These are phyloP conservation scores for Sandelia bainsii DNA, from an alignment of 2,797 vertebrate species.

Conservation along the genomic window DNA sequence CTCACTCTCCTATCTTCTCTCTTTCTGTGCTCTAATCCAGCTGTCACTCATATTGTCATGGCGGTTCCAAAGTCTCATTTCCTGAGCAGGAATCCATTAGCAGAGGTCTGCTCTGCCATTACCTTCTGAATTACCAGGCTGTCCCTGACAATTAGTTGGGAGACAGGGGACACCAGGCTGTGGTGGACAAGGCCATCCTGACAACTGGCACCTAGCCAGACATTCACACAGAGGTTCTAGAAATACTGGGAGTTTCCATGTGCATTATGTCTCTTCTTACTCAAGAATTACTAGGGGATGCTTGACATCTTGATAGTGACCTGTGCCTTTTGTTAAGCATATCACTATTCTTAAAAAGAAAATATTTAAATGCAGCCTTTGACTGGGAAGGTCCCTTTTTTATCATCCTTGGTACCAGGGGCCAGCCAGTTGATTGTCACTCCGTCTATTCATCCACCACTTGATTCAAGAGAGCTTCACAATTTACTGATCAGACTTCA, in stretches of 20 bases:
- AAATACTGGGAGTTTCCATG: neutral
- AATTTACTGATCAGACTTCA: neutral
- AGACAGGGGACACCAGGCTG: conserved; percentile 50
- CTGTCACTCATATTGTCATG: conserved; percentile 76
- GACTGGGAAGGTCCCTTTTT: too few species aligned
- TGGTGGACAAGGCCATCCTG: conserved; percentile 43
- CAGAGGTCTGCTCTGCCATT: conserved; percentile 67
- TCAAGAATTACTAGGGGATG: neutral
- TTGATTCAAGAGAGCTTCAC: conserved; percentile 3
- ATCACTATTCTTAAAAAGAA: neutral
- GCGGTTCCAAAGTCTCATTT: conserved; percentile 73
- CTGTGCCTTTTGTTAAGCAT: neutral
- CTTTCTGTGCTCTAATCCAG: conserved; percentile 65
- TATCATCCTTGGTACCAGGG: neutral
- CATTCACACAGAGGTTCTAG: neutral
- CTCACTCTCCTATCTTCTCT: conserved; percentile 13
- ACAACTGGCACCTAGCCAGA: conserved; percentile 54
- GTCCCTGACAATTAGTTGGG: conserved; percentile 67
- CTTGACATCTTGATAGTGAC: conserved; percentile 4
- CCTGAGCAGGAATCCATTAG: conserved; percentile 75
- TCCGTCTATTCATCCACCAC: neutral
- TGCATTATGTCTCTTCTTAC: neutral
- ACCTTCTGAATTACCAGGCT: conserved; percentile 73
- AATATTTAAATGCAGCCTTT: neutral
- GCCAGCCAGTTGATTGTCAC: neutral